Percentiles rank a stretch among this genome's conserved stretches.
phyloP scores from a whole-genome alignment of 2,113 vertebrate genomes.

The Brienomyrus brachyistius region DNA sequence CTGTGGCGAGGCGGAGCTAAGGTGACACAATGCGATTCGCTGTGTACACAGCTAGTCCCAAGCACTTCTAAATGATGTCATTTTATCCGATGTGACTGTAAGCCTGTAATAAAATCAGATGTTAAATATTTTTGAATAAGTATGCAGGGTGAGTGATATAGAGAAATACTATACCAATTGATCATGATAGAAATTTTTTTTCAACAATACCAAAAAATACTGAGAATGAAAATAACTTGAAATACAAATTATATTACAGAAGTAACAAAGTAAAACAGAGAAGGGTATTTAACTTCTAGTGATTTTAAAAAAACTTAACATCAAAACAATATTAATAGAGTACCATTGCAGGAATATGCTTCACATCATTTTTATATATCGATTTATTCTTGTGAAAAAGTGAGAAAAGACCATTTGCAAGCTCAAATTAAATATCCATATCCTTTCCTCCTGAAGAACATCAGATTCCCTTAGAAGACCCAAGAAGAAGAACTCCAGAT shows the following conservation, averaged over 20 bases:
- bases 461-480: constrained; percentile 36
- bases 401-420: not conserved
- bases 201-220: not conserved
- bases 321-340: not conserved
- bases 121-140: not conserved
- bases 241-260: not conserved
- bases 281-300: not conserved
- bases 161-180: not conserved
- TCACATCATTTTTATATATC: not conserved
- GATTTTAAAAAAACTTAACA: not conserved
- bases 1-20: constrained; percentile 53
- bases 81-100: not conserved
- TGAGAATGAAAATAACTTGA: not conserved
- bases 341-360: not conserved
- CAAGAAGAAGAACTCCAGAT: constrained; percentile 54
- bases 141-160: not conserved
- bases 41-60: not conserved
- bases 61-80: not conserved
- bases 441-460: constrained; percentile 31
- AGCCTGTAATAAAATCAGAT: not conserved
- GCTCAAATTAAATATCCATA: not conserved
- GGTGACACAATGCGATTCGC: constrained; percentile 37
- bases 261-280: not conserved
- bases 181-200: not conserved
- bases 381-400: not conserved